Percentiles rank a stretch among this genome's conserved stretches.
phyloP scores from a whole-genome alignment of 2,113 vertebrate species.

The Crotophaga sulcirostris region DNA sequence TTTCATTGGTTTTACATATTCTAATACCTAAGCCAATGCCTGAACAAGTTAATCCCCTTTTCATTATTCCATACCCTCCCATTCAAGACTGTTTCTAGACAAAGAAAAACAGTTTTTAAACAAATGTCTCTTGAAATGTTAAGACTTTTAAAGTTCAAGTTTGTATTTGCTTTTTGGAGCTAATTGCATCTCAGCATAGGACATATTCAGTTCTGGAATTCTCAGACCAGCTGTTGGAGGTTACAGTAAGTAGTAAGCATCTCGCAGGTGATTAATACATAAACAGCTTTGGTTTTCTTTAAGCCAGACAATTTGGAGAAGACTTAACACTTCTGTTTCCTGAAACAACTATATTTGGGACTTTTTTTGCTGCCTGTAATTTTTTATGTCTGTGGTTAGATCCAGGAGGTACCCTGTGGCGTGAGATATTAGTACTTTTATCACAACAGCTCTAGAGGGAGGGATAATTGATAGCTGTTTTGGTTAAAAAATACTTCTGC shows the following conservation, averaged over 20 bases:
- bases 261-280: background rate
- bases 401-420: background rate
- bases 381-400: background rate
- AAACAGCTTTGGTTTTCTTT: background rate
- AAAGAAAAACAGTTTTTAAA: background rate
- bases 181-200: background rate
- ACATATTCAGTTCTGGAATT: background rate
- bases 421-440: background rate
- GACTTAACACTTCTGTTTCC: background rate
- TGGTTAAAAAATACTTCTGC: background rate
- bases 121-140: background rate
- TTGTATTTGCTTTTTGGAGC: background rate
- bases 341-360: background rate
- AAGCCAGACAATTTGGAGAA: background rate
- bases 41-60: background rate
- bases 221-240: background rate
- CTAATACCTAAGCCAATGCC: background rate
- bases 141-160: background rate
- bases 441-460: background rate
- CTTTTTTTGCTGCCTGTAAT: background rate
- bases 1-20: background rate
- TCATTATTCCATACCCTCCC: background rate
- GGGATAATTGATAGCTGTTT: background rate
- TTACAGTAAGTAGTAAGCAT: background rate
- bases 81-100: background rate